These are phyloP conservation scores for Amorpha juglandis DNA, from an alignment of 2,888 invertebrate genomes.

Conservation along the genomic window DNA sequence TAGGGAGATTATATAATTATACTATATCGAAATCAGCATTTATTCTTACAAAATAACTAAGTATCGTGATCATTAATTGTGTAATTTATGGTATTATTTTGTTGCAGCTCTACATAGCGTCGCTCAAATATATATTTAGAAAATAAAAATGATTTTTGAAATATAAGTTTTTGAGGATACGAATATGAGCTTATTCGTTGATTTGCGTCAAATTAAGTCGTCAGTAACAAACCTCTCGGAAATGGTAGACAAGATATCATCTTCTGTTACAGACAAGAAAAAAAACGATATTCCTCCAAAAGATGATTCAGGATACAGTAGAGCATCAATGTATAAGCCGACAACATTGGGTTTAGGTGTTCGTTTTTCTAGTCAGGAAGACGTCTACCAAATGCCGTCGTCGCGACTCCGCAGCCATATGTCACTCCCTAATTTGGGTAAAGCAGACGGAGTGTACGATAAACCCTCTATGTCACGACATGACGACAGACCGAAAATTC, in stretches of 20 bases:
- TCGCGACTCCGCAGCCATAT: conserved; percentile 76
- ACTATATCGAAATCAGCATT: too few relatives aligned
- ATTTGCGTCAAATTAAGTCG: conserved; percentile 78
- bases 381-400: conserved; percentile 75
- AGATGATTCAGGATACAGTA: conserved; percentile 59
- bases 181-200: conserved; percentile 79
- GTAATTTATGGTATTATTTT: background rate
- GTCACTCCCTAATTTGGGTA: conserved; percentile 79
- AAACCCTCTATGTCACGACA: conserved; percentile 55
- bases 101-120: background rate
- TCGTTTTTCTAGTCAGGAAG: conserved; percentile 78
- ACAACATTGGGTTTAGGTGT: conserved; percentile 75
- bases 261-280: conserved; percentile 61
- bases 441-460: conserved; percentile 62
- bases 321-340: conserved; percentile 71
- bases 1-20: too few relatives aligned
- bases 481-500: conserved; percentile 62
- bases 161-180: conserved; percentile 24
- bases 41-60: background rate
- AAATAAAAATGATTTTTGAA: conserved; percentile 34
- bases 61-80: background rate
- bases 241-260: conserved; percentile 79
- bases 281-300: conserved; percentile 56
- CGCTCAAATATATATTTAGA: background rate
- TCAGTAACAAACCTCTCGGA: conserved; percentile 78